phyloP scores from a whole-genome alignment of 2,797 vertebrate species.

The Tenualosa thibaudeaui region DNA sequence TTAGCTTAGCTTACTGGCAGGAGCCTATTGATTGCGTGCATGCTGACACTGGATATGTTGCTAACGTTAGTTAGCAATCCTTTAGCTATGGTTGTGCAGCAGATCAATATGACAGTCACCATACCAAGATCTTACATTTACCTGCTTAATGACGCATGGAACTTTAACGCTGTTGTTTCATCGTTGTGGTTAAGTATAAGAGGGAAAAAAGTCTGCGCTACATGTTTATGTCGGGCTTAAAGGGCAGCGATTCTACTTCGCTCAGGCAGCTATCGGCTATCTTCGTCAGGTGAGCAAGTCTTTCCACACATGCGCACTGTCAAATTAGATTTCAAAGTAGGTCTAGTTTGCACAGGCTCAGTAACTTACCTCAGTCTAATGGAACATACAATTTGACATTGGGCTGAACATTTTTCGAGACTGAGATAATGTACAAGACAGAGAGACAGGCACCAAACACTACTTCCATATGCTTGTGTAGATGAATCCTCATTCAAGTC shows the following conservation, averaged over 20 bases:
- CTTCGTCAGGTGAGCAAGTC: slow-evolving; percentile 19
- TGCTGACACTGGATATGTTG: slow-evolving; percentile 5
- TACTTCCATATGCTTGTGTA: too few relatives aligned
- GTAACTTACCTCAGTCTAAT: too few relatives aligned
- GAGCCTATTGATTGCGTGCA: background rate
- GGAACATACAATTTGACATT: too few relatives aligned
- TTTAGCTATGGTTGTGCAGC: background rate
- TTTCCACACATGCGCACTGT: background rate
- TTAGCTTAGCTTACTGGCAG: background rate
- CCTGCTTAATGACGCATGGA: slow-evolving; percentile 9
- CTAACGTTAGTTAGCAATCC: background rate
- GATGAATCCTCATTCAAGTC: too few relatives aligned
- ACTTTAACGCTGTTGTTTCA: background rate
- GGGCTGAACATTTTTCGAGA: too few relatives aligned
- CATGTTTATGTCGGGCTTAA: slow-evolving; percentile 4
- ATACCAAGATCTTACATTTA: background rate
- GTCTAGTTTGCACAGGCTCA: too few relatives aligned
- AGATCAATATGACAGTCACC: background rate
- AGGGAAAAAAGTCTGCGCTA: background rate
- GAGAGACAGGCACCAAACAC: too few relatives aligned
- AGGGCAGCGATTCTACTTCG: background rate
- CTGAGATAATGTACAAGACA: too few relatives aligned
- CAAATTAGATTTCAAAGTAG: background rate
- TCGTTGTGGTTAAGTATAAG: background rate
- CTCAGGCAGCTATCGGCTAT: background rate